phyloP scores from a whole-genome alignment of 2,113 vertebrate genomes.

The Anoura caudifer region DNA sequence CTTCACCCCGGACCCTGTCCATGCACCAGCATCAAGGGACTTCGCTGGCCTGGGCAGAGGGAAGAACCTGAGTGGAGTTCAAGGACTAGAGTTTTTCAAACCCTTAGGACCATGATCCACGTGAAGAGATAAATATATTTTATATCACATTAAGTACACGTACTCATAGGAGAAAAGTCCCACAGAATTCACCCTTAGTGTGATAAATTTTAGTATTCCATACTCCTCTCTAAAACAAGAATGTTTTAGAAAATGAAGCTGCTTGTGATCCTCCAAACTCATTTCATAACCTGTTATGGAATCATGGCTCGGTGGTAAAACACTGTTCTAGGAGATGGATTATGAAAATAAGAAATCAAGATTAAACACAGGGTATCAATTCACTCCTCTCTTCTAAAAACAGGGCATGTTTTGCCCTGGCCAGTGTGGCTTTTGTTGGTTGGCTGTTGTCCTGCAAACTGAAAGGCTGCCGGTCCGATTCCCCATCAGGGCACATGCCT shows the following conservation, averaged over 20 bases:
- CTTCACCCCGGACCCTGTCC: background rate
- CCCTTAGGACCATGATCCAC: background rate
- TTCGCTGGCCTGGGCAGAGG: background rate
- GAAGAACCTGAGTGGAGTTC: background rate
- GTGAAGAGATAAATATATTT: background rate
- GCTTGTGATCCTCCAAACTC: background rate
- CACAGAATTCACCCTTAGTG: background rate
- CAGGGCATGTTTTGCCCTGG: background rate
- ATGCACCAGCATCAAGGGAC: background rate
- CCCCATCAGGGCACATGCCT: no score
- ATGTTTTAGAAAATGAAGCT: constrained; percentile 13
- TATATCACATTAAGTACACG: background rate
- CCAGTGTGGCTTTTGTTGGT: no score
- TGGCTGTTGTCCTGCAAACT: no score
- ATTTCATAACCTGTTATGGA: background rate
- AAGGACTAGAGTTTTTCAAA: background rate
- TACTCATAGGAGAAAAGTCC: background rate
- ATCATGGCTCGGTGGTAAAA: background rate
- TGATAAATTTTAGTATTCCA: background rate
- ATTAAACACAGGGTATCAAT: background rate
- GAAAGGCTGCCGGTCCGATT: no score
- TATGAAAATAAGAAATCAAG: background rate
- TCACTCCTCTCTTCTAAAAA: background rate
- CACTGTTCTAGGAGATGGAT: background rate
- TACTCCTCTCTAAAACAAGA: background rate